Evolutionary conservation across 92 coral and sea anemone genomes (phyloP).

Genomic region (Heliopora coerulea): DNA sequence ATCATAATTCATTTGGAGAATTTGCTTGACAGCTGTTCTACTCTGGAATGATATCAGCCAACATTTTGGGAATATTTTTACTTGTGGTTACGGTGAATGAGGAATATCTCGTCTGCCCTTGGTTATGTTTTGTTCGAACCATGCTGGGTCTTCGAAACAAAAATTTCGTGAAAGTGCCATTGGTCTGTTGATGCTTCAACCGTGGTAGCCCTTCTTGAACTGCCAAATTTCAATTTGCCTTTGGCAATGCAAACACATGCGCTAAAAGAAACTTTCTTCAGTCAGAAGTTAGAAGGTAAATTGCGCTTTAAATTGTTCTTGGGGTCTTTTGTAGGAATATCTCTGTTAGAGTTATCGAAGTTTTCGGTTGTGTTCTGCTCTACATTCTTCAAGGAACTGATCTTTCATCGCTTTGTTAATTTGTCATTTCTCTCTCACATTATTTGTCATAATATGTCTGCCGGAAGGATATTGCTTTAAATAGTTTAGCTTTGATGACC

Average conservation of each 20-base stretch:
- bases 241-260: constrained; percentile 14
- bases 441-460: too few species aligned
- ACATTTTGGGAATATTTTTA: constrained; percentile 29
- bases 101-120: constrained; percentile 15
- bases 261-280: neutral
- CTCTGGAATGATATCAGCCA: neutral
- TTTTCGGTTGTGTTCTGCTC: neutral
- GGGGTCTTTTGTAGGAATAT: neutral
- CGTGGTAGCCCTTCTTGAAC: neutral
- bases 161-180: neutral
- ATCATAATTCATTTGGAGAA: constrained; percentile 28
- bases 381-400: neutral
- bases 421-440: too few species aligned
- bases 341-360: neutral
- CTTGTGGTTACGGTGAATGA: constrained; percentile 13
- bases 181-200: neutral
- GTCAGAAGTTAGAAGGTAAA: constrained; percentile 8
- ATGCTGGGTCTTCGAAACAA: constrained; percentile 6
- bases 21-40: constrained; percentile 2
- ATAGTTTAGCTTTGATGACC: too few species aligned
- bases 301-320: neutral
- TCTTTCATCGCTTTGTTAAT: neutral
- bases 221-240: neutral
- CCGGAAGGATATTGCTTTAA: too few species aligned
- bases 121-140: constrained; percentile 2